These are phyloP conservation scores for Podarcis cretensis DNA, from an alignment of 2,113 vertebrate genomes.

Conservation along the genomic window DNA sequence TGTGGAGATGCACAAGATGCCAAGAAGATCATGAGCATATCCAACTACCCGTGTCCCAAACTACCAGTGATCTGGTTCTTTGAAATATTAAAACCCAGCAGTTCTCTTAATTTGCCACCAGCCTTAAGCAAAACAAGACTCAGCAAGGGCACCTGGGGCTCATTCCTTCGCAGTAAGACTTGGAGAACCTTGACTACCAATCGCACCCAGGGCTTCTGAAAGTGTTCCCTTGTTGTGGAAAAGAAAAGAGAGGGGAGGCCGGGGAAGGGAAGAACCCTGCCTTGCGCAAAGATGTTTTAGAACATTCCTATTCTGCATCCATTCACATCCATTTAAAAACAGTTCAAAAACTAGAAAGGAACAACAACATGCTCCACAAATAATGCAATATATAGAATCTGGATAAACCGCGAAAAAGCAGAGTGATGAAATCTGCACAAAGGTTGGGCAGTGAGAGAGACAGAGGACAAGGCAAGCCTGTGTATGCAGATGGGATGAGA, in stretches of 20 bases:
- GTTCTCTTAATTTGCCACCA: no score
- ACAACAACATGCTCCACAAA: background rate
- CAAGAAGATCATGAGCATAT: no score
- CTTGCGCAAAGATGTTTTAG: background rate
- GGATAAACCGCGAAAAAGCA: background rate
- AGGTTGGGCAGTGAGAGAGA: background rate
- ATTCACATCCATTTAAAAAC: background rate
- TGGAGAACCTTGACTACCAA: background rate
- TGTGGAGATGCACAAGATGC: no score
- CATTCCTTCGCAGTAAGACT: background rate
- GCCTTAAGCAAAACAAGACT: background rate
- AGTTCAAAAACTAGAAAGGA: background rate
- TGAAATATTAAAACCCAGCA: no score
- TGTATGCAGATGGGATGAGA: no score
- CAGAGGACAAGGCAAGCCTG: no score
- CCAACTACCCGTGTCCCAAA: no score
- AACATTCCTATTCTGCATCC: no score
- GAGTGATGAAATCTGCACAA: background rate
- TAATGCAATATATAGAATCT: background rate
- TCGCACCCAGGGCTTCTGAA: background rate
- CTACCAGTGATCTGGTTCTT: no score
- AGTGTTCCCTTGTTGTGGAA: no score
- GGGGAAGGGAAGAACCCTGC: background rate
- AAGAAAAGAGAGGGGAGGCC: background rate
- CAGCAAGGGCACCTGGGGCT: no score